phyloP scores from a whole-genome alignment of 2,113 vertebrate genomes.

The Eretmochelys imbricata region DNA sequence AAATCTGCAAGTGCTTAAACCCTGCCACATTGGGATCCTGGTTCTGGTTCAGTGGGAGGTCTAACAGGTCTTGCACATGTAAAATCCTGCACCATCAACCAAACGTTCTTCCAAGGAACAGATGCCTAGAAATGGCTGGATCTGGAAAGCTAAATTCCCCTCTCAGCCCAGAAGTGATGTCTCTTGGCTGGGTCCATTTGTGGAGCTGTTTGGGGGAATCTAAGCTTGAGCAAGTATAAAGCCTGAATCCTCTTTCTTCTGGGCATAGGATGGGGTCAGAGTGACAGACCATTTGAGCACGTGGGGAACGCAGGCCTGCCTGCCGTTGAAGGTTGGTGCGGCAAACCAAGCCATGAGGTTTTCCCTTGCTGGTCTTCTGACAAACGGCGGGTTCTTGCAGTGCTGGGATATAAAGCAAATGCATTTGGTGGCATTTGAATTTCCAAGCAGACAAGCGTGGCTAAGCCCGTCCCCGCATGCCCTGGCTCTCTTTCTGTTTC shows the following conservation, averaged over 20 bases:
- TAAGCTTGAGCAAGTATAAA: background rate
- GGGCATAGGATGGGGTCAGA: background rate
- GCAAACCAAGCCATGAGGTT: background rate
- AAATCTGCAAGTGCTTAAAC: background rate
- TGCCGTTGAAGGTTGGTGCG: background rate
- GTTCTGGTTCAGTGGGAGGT: background rate
- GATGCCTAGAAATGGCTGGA: background rate
- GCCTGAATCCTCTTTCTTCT: background rate
- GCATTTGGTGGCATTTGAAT: constrained; percentile 56
- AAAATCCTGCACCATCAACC: background rate
- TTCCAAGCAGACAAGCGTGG: constrained; percentile 25
- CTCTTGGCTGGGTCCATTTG: no score
- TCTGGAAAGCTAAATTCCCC: background rate
- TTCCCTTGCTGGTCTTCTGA: background rate
- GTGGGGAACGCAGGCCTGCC: background rate
- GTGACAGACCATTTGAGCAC: rapidly evolving
- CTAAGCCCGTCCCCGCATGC: background rate
- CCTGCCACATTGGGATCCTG: background rate
- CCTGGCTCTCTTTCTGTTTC: constrained; percentile 39
- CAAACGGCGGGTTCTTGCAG: background rate
- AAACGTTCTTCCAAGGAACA: background rate
- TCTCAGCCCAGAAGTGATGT: background rate
- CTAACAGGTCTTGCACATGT: background rate
- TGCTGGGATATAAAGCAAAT: constrained; percentile 27
- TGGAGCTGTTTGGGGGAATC: background rate